Evolutionary conservation across 2,113 vertebrate species (phyloP), one percentile per base, ranked within the genome.

Genomic region (Pungitius pungitius): DNA sequence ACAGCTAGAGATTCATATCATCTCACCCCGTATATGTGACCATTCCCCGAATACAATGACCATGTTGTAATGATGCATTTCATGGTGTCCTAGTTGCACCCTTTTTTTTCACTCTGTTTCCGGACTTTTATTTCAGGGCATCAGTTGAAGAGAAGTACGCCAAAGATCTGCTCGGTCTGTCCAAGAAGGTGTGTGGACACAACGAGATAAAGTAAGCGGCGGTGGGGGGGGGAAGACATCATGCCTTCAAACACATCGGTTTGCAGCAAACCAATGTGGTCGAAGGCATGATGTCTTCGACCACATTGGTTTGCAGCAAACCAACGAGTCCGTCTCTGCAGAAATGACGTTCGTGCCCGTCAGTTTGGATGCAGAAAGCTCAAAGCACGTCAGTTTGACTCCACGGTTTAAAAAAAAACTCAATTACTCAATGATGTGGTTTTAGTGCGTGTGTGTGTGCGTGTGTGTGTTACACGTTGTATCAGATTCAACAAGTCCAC

Each of bases 71-170:
- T 24, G 20, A 49, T 24, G 14, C 45, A 45, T 43, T 1, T 37
- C 18, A n/a, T 8, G 13, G 22, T 81, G 56, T 35, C 33, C 22
- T 35, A 24, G 20, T 8, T 42, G 27, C 18, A 17, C 37, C 27
- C 27, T 7, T 22, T 2, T 73, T 40, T 8, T 35, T 70, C 22
- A n/a, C n/a, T n/a, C n/a, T n/a, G 13, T 26, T 10, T 17, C 43
- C 55, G 39, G 39, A 42, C 18, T 15, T 78, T 52, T 76, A n/a
- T 75, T 84, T 77, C 70, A 99, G 97, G 90, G 97, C 97, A 33
- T 66, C 92, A 0, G 94, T 98, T 69, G 97, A 99, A 87, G 97
- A 99, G 83, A 96, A 92, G 68, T 99, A 99, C 0, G 96, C 96
- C 62, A 99, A 98, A 91, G 97, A 99, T 11, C 93, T 99, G 17